Conservation (phyloP, 2,113 vertebrate species). For the Bos javanicus region DNA sequence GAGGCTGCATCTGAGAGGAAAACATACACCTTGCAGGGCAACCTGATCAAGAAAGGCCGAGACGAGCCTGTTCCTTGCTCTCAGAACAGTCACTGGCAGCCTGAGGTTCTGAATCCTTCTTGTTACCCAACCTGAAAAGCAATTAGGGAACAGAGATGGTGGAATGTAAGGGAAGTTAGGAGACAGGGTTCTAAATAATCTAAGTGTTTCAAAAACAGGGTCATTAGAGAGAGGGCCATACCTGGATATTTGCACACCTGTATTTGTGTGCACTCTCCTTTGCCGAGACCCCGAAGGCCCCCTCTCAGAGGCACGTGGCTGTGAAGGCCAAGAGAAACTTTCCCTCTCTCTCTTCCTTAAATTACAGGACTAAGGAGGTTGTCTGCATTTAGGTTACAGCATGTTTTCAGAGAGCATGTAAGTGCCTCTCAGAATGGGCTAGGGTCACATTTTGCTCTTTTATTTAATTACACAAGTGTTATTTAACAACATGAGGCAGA, state of each 20-base stretch:
- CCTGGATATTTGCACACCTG: slow-evolving; percentile 52
- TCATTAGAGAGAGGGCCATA: not conserved
- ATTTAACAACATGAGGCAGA: slow-evolving; percentile 57
- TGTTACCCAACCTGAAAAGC: not conserved
- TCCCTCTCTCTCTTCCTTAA: not conserved
- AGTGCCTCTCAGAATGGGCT: slow-evolving; percentile 47
- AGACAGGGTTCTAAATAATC: not conserved
- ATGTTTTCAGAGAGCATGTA: slow-evolving; percentile 50
- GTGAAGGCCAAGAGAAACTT: slow-evolving; percentile 28
- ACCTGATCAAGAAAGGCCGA: not conserved
- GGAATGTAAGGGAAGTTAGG: not conserved
- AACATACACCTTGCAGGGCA: slow-evolving; percentile 43
- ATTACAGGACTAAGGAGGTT: slow-evolving; percentile 48
- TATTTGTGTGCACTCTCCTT: slow-evolving; percentile 1
- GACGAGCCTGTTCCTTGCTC: slow-evolving; percentile 31
- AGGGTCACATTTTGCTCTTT: slow-evolving; percentile 53
- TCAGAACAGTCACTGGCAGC: not conserved
- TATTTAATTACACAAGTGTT: slow-evolving; percentile 66
- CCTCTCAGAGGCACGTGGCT: not conserved
- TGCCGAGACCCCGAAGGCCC: not conserved
- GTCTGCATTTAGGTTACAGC: slow-evolving; percentile 38
- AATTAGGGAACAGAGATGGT: slow-evolving; percentile 5
- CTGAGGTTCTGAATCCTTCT: not conserved
- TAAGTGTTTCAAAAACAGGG: slow-evolving; percentile 4
- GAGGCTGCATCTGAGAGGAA: slow-evolving; percentile 1